Base-by-base conservation (phyloP, 2,797 vertebrate genomes). In the Pipistrellus kuhlii region DNA sequence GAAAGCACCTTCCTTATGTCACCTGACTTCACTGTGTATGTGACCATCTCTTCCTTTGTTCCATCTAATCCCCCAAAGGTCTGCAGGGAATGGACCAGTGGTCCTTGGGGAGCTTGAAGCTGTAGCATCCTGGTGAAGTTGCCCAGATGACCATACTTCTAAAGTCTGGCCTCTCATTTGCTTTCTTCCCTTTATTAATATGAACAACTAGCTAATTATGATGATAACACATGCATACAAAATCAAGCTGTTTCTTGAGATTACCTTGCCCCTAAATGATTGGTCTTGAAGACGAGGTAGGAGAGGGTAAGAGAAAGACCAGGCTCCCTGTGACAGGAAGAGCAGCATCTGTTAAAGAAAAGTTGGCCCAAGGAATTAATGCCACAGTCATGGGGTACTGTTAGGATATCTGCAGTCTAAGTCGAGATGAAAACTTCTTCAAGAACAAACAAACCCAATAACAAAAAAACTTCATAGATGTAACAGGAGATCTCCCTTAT, bases 371-470 rank as follows among this genome's bases (percentile, higher is more conserved):
- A 48, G 44, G n/a, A 85, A 81, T 94, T 83, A 86, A 88, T 87
- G 57, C 27, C 32, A 44, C 44, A 80, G 32, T 69, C 41, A 57
- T 69, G 66, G n/a, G 68, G 23, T 72, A 82, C 44, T 68, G 17
- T 85, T 73, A 85, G 69, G 77, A 62, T 69, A 77, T 75, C 20
- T 68, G 4, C 55, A 72, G 10, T 66, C 27, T 88, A 88, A 85
- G 62, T 88, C 1, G 20, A 72, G 69, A 59, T 59, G 78, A 85
- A 85, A 75, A 81, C 12, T 51, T 87, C 35, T 87, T 88, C 46
- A 89, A 76, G 25, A 82, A 85, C 53, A 87, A 78, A 91, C 48
- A 85, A 92, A 75, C 9, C 14, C 23, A 88, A 73, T 21, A 71
- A 72, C 68, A 57, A 68, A 85, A 90, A 85, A 6, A 8, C 78